Percentiles rank a stretch among this genome's conserved stretches.
Evolutionary conservation across 2,113 vertebrate genomes (phyloP).

Genomic region (Tichodroma muraria): DNA sequence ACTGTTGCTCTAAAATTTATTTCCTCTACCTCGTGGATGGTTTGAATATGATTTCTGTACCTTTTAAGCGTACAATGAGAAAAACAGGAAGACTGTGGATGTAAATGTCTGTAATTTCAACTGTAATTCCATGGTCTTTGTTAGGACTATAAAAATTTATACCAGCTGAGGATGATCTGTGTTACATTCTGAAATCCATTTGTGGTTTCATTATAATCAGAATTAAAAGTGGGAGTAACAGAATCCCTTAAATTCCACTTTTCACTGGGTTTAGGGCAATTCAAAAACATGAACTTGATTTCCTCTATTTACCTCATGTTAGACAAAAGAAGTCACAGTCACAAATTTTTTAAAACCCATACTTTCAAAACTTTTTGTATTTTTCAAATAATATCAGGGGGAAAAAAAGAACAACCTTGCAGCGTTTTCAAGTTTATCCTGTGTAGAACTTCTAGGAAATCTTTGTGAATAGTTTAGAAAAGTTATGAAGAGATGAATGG

Average conservation of each 20-base stretch:
- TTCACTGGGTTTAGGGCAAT: not conserved
- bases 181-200: not conserved
- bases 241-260: not conserved
- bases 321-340: not conserved
- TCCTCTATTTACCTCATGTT: not conserved
- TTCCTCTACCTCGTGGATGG: not conserved
- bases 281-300: not conserved
- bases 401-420: not conserved
- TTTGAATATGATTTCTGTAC: not conserved
- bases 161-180: not conserved
- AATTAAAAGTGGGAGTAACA: not conserved
- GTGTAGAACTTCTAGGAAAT: not conserved
- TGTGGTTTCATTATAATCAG: not conserved
- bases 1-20: not conserved
- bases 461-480: not conserved
- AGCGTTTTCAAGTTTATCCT: not conserved
- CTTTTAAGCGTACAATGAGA: not conserved
- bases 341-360: not conserved
- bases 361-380: not conserved
- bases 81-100: not conserved
- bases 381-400: not conserved
- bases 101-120: not conserved
- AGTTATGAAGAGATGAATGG: not conserved
- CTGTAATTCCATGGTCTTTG: not conserved
- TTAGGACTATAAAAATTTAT: not conserved